A percentile compares a stretch with the other conserved stretches of the same genome.
phyloP scores from a whole-genome alignment of 2,888 invertebrate species.

The Eretmocerus hayati region DNA sequence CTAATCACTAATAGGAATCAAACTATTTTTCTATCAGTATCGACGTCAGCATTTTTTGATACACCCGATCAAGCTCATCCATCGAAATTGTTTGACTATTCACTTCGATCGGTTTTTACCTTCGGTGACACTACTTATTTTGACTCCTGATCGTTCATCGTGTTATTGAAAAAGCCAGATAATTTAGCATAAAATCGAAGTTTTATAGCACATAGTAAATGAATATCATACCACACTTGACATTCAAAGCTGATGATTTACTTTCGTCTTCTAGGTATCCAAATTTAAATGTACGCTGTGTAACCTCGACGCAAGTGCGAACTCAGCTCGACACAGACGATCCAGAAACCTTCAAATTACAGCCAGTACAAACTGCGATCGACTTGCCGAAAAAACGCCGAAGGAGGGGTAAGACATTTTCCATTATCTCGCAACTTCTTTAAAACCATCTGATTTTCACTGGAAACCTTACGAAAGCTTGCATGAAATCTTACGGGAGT shows the following conservation, averaged over 20 bases:
- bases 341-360: constrained; percentile 54
- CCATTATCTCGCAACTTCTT: not conserved
- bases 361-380: constrained; percentile 44
- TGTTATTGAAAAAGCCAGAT: not conserved
- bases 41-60: too few species aligned
- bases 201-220: not conserved
- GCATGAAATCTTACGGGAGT: not conserved
- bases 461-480: too few species aligned
- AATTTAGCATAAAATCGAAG: not conserved
- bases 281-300: constrained; percentile 69
- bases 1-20: too few species aligned
- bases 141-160: not conserved
- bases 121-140: too few species aligned
- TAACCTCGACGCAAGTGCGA: constrained; percentile 69
- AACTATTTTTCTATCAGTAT: too few species aligned
- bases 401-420: constrained; percentile 50
- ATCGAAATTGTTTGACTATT: too few species aligned
- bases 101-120: too few species aligned
- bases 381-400: constrained; percentile 63
- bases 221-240: too few species aligned
- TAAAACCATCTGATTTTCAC: too few species aligned
- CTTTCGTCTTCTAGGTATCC: constrained; percentile 56
- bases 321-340: constrained; percentile 68
- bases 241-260: constrained; percentile 1
- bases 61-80: too few species aligned